A percentile compares a stretch with the other conserved stretches of the same genome.
Evolutionary conservation across 2,888 invertebrate genomes (phyloP).

Genomic region (Lepidocyrtinus sp.): DNA sequence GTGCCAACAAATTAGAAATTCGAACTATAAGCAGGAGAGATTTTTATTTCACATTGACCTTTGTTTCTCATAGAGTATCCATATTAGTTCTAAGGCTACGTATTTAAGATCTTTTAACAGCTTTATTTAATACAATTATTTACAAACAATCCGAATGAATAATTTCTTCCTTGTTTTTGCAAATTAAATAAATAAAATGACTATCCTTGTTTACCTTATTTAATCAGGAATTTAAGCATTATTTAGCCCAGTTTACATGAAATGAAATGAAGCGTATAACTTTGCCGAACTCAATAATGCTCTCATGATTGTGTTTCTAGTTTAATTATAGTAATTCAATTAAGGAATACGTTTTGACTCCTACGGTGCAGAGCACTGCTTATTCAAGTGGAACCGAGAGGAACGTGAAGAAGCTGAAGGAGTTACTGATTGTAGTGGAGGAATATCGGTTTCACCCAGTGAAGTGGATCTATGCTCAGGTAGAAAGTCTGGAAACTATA

Average conservation of each 20-base stretch:
- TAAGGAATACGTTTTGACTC: not conserved
- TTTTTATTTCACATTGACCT: no score
- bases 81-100: no score
- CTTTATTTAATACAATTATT: no score
- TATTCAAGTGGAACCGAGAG: slow-evolving; percentile 34
- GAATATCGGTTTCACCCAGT: slow-evolving; percentile 19
- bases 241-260: not conserved
- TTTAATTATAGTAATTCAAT: not conserved
- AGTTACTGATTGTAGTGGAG: not conserved
- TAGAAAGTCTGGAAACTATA: slow-evolving; percentile 63
- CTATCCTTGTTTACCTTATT: no score
- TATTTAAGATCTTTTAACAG: no score
- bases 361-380: slow-evolving; percentile 52
- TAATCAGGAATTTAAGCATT: no score
- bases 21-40: no score
- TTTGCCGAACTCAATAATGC: not conserved
- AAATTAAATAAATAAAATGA: no score
- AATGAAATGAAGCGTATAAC: not conserved
- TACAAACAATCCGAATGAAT: no score
- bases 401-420: slow-evolving; percentile 8
- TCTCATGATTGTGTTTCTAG: not conserved
- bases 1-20: no score
- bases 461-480: slow-evolving; percentile 51
- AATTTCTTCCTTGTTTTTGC: no score
- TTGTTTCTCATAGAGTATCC: no score